Evolutionary conservation across 2,113 vertebrate species (phyloP), one percentile per base, ranked within the genome.

Genomic region (Nothoprocta perdicaria): DNA sequence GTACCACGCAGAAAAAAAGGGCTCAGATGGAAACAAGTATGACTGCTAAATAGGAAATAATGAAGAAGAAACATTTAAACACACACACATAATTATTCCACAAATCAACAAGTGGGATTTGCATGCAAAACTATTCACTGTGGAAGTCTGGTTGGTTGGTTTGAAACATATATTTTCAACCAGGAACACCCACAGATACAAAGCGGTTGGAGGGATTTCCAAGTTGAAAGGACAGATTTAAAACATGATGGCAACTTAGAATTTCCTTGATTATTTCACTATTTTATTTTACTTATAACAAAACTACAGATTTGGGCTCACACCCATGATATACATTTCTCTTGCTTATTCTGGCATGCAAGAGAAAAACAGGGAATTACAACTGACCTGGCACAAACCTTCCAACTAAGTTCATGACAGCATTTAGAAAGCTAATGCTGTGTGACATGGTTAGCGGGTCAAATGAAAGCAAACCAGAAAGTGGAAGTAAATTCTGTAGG

Each of bases 381-480:
- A 92, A 91, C 18, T 91, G 94, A 93, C 87, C 91, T 90, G 52
- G 87, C 68, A 96, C 80, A 92, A 93, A 75, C 60, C 65, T 90
- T 63, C 96, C 93, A 88, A 83, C 76, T 62, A 87, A 89, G 79
- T 74, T 86, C 9, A 4, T 80, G 84, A 91, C 82, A 91, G 86
- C 84, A 46, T 92, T 93, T 94, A 83, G 89, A 87, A 89, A 95
- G 85, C 84, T 94, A 94, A 96, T 92, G 84, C 92, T 57, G 75
- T 89, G 89, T 80, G 91, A 96, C 92, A 91, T 27, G 61, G 81
- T 82, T 89, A 95, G 73, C 68, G 74, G 95, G 79, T 93, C 87
- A 95, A 89, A 94, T 65, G 79, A 95, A 95, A 94, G 96, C 91
- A 95, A 96, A 95, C 52, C 87, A 94, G 46, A 61, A 80, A 94